phyloP scores from a whole-genome alignment of 2,113 vertebrate genomes.

The Nasalis larvatus region DNA sequence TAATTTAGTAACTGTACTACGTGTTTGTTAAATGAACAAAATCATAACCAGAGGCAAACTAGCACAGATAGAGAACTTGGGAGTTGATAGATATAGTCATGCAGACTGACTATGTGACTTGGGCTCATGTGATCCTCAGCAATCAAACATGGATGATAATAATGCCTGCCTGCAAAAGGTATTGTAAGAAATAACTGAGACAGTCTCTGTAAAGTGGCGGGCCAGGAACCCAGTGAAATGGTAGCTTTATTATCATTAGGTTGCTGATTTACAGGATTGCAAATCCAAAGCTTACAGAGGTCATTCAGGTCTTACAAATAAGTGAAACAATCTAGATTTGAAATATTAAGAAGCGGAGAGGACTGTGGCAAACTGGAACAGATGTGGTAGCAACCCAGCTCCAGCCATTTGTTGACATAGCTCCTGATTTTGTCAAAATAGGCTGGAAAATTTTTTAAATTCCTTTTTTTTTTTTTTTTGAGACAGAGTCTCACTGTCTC shows the following conservation, averaged over 20 bases:
- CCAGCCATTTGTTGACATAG: not conserved
- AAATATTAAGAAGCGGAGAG: not conserved
- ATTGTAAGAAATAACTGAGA: not conserved
- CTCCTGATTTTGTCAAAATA: constrained; percentile 9
- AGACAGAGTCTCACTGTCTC: too few relatives aligned
- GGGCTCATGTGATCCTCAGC: not conserved
- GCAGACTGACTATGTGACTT: not conserved
- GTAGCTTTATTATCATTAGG: not conserved
- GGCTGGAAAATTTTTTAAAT: not conserved
- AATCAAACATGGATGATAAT: not conserved
- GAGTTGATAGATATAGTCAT: not conserved
- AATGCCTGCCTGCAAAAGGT: not conserved
- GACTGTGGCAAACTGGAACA: not conserved
- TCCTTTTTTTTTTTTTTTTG: too few relatives aligned
- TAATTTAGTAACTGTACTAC: not conserved
- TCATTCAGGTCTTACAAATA: not conserved
- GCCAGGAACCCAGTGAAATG: not conserved
- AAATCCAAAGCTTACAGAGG: not conserved
- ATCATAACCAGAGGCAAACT: not conserved
- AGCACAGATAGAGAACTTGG: not conserved
- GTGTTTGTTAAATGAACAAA: not conserved
- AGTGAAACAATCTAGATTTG: not conserved
- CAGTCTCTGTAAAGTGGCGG: not conserved
- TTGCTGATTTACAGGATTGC: not conserved
- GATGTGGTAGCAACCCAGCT: not conserved